Evolutionary conservation across 2,113 vertebrate species (phyloP).

Genomic region (Tylochromis polylepis): DNA sequence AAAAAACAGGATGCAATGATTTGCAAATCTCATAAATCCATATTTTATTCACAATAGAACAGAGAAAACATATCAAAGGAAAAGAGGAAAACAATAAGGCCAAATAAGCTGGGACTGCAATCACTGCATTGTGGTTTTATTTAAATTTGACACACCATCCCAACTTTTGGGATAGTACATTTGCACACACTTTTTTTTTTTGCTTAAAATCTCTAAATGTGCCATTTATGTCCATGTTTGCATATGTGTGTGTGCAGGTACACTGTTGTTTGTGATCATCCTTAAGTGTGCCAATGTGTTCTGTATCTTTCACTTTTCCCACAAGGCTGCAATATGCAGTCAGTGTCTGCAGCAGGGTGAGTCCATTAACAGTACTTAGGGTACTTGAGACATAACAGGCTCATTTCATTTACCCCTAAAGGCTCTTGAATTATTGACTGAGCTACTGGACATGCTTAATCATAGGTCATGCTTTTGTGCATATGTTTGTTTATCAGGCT

Average conservation of each 20-base stretch:
- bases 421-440: slow-evolving; percentile 57
- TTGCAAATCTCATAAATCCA: background rate
- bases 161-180: background rate
- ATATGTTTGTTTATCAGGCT: background rate
- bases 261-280: background rate
- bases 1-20: background rate
- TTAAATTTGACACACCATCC: background rate
- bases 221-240: background rate
- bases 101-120: background rate
- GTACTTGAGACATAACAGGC: slow-evolving; percentile 28
- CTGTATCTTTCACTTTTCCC: background rate
- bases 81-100: background rate
- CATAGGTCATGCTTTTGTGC: background rate
- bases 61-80: background rate
- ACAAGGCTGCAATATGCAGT: background rate
- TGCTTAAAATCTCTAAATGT: background rate
- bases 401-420: slow-evolving; percentile 51
- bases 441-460: background rate
- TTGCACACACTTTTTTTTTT: background rate
- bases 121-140: background rate
- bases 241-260: background rate
- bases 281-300: background rate
- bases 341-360: background rate
- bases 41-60: background rate
- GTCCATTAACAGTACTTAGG: slow-evolving; percentile 16